A percentile compares a stretch with the other conserved stretches of the same genome.
These are phyloP conservation scores for Sibirionetta formosa DNA, from an alignment of 2,797 vertebrate species.

Conservation along the genomic window DNA sequence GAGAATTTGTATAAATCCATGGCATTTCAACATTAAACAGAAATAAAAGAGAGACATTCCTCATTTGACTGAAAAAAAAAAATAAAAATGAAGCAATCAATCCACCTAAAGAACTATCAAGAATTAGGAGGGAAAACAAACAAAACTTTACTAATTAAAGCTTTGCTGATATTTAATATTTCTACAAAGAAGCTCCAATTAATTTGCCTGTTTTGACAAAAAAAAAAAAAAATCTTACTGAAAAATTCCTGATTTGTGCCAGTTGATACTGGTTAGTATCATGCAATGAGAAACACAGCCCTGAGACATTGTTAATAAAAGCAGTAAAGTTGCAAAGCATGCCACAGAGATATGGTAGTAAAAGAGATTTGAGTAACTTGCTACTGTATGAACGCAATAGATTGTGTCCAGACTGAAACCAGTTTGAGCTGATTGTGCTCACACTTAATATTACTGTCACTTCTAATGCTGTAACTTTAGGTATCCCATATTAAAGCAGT, in stretches of 20 bases:
- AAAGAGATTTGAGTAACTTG: background rate
- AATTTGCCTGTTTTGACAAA: background rate
- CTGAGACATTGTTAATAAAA: background rate
- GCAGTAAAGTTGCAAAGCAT: background rate
- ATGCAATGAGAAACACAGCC: rapidly evolving
- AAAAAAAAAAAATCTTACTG: background rate
- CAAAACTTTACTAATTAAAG: background rate
- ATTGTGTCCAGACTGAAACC: rapidly evolving
- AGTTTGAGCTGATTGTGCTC: background rate
- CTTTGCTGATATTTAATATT: background rate
- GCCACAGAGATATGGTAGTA: background rate
- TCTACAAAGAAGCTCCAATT: background rate
- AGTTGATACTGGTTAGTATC: background rate
- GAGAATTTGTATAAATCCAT: background rate
- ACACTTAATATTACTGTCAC: background rate
- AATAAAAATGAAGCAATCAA: background rate
- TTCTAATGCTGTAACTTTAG: background rate
- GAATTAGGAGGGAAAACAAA: background rate
- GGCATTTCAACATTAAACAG: background rate
- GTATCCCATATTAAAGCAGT: background rate
- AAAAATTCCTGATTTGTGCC: background rate
- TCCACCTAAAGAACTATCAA: background rate
- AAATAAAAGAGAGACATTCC: background rate
- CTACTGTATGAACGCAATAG: background rate
- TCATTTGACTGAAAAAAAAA: background rate